Base-by-base conservation (phyloP, 2,888 invertebrate species). In the Chamaedrilus cognettii region DNA sequence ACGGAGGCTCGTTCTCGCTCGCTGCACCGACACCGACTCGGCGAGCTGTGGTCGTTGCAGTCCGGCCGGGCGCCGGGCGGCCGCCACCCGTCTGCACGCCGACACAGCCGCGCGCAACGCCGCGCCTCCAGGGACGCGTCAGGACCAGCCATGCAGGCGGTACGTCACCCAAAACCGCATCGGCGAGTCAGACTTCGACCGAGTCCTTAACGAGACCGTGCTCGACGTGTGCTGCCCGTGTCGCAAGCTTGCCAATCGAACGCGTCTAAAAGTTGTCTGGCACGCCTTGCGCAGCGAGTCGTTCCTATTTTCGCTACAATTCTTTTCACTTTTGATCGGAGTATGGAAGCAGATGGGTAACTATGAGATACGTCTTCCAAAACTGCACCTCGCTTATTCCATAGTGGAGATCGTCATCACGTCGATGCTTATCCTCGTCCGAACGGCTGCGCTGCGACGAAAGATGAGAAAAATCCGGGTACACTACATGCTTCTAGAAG, bases 261-360 rank as follows among this genome's bases (percentile, higher is more conserved):
- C 28, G 5, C 7, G 7, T 11, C 55, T 26, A 11, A 19, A 7
- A 26, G 5, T 52, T 7, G 26, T 52, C 55, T 52, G 55, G 55
- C 55, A 52, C 28, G 11, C 26, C 23, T 52, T 52, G 28, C 55
- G 55, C 55, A 52, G 55, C 28, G 55, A 52, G 55, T 11, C 55
- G 28, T 52, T 52, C 28, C 26, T 52, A 7, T 52, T 52, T 23
- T 19, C 55, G 5, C 19, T 52, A 7, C 55, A 52, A 26, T 52
- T 52, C 28, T 7, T 26, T 7, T 52, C 55, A 26, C 26, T 52
- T 19, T 11, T 52, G 55, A 11, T 52, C 26, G 55, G 55, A 19
- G 55, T 52, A 7, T 7, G 11, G 15, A 52, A 52, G 26, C 55
- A 52, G 26, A 52, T 52, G 23, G 19, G 28, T 26, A 23, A 52